phyloP scores from a whole-genome alignment of 1,140 invertebrate species.

The Hestina assimilis region DNA sequence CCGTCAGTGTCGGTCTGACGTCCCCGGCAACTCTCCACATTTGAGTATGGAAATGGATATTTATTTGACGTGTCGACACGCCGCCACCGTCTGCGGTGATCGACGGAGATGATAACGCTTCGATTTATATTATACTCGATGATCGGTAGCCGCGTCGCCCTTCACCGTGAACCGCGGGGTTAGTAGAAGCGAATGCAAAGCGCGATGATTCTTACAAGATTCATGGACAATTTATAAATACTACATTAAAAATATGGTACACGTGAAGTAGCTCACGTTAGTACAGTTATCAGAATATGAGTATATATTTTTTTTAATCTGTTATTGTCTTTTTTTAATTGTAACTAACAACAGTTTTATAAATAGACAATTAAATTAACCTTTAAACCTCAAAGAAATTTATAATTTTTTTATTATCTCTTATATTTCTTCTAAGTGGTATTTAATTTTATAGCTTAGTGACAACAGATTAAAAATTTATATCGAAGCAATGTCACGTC shows the following conservation, averaged over 20 bases:
- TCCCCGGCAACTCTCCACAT: constrained; percentile 38
- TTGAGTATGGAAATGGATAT: constrained; percentile 74
- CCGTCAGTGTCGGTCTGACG: constrained; percentile 49
- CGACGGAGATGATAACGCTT: constrained; percentile 67
- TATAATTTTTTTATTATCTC: neutral
- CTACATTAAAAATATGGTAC: too few species aligned
- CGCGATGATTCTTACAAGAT: neutral
- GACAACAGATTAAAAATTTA: constrained; percentile 63
- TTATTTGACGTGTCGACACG: constrained; percentile 62
- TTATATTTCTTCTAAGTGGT: neutral
- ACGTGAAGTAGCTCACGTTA: too few species aligned
- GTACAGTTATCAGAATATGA: too few species aligned
- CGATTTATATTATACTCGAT: constrained; percentile 73
- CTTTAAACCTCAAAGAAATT: too few species aligned
- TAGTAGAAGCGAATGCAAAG: neutral
- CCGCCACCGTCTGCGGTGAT: constrained; percentile 57
- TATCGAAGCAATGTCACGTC: constrained; percentile 60
- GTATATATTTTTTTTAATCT: too few species aligned
- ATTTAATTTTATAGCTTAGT: constrained; percentile 13
- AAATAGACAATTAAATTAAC: too few species aligned
- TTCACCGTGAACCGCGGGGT: constrained; percentile 9
- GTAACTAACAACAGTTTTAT: too few species aligned
- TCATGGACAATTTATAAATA: too few species aligned
- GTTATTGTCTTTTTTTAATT: too few species aligned
- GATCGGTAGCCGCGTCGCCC: constrained; percentile 58